Evolutionary conservation across 37 sponge, comb jelly and placozoan genomes (phyloP).

Genomic region (Chondrosia reniformis): DNA sequence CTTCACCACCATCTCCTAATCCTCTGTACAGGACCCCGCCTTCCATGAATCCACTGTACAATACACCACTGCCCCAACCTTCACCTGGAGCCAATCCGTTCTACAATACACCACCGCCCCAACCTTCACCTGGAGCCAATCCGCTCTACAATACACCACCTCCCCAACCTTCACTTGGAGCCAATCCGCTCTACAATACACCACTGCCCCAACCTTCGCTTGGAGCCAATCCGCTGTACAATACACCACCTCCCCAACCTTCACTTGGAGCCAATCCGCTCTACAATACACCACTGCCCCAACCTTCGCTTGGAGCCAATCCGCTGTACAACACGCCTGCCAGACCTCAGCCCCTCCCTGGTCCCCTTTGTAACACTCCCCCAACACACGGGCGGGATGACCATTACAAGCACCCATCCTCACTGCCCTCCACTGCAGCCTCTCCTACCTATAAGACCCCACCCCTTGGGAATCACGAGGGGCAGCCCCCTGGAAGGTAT

Average conservation of each 20-base stretch:
- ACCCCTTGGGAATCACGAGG: conserved; percentile 19
- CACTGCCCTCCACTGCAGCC: neutral
- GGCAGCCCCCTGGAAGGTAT: neutral
- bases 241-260: neutral
- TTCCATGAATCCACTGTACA: conserved; percentile 4
- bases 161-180: neutral
- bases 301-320: neutral
- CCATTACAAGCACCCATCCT: neutral
- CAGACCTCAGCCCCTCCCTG: neutral
- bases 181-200: neutral
- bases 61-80: neutral
- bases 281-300: neutral
- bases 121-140: neutral
- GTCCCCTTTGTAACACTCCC: neutral
- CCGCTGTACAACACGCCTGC: conserved; percentile 3
- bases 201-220: neutral
- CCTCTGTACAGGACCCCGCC: neutral
- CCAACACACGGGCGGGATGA: neutral
- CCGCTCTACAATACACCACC: neutral
- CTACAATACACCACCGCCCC: neutral
- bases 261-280: neutral
- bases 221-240: neutral
- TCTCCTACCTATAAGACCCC: neutral
- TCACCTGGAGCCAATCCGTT: neutral
- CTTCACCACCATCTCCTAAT: neutral